Evolutionary conservation across 2,888 invertebrate genomes (phyloP), one percentile per base, ranked within the genome.

Genomic region (Coenonympha glycerion): DNA sequence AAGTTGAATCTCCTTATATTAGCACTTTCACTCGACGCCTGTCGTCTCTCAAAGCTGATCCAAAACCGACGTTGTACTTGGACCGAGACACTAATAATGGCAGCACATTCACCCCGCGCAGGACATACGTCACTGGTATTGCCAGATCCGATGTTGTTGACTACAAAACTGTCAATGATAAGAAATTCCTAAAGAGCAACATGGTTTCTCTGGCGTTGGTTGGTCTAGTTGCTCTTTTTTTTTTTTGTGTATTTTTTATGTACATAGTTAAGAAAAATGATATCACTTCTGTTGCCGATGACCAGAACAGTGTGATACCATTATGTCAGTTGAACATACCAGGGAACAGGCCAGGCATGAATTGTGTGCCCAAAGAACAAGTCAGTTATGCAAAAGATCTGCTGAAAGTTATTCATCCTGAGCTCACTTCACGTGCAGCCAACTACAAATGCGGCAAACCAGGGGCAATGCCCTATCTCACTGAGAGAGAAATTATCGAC

Each of bases 21-120:
- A 92, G 92, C 64, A 92, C 91, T 65, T 93, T 92, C 61, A 92
- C 92, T 0, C 85, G 89, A 52, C 88, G 91, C 53, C 71, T 92
- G 53, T 88, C 90, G 9, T 55, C 86, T 4, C 63, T 87, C 2
- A 85, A 87, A 56, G 63, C 86, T 1, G 86, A 86, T n/a, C 70
- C 72, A 2, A 83, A 76, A 64, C 53, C 73, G 1, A 57, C 68
- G 3, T 54, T 74, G 3, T 79, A 61, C 41, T 52, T 78, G 2
- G 83, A 86, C 52, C 62, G 83, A 45, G 87, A 88, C 50, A 61
- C 69, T 4, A 82, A 78, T 52, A 87, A 87, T 61, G 87, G 87
- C 0, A 77, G 70, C 53, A 73, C 76, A 39, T 54, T 77, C 3
- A 53, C 77, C 26, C 78, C 79, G 0, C 79, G 85, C 13, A 73